Evolutionary conservation across 2,113 vertebrate species (phyloP).

Genomic region (Petromus typicus): DNA sequence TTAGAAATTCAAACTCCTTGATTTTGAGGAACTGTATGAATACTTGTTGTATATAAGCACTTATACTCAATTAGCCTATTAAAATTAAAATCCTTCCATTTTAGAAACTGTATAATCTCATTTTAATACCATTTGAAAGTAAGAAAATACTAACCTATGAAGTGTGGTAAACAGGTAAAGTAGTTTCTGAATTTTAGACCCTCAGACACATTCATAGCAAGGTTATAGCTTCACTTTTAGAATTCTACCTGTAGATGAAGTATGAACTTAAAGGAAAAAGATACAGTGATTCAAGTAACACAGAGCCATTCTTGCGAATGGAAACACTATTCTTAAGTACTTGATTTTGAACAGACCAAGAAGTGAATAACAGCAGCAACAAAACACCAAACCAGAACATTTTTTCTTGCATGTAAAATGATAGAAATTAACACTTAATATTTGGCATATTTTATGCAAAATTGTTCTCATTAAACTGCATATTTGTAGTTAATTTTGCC

Average conservation of each 20-base stretch:
- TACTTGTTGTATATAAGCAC: background rate
- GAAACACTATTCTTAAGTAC: background rate
- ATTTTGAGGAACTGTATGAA: background rate
- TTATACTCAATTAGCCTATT: background rate
- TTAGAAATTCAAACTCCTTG: background rate
- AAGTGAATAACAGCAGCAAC: background rate
- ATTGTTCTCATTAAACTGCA: background rate
- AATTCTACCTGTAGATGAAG: background rate
- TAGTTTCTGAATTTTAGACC: background rate
- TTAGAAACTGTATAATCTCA: background rate
- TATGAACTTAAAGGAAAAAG: background rate
- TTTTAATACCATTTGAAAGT: background rate
- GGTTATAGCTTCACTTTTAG: background rate
- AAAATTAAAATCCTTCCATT: conserved; percentile 10
- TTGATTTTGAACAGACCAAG: background rate
- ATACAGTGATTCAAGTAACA: background rate
- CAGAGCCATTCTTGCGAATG: background rate
- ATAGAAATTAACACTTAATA: background rate
- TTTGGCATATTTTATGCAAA: background rate
- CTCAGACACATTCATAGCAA: background rate
- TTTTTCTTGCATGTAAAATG: background rate
- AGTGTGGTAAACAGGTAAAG: background rate
- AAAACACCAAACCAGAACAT: background rate
- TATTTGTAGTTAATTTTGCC: background rate
- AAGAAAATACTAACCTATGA: background rate